phyloP scores from a whole-genome alignment of 2,113 vertebrate genomes.

The Anser brachyrhynchus region DNA sequence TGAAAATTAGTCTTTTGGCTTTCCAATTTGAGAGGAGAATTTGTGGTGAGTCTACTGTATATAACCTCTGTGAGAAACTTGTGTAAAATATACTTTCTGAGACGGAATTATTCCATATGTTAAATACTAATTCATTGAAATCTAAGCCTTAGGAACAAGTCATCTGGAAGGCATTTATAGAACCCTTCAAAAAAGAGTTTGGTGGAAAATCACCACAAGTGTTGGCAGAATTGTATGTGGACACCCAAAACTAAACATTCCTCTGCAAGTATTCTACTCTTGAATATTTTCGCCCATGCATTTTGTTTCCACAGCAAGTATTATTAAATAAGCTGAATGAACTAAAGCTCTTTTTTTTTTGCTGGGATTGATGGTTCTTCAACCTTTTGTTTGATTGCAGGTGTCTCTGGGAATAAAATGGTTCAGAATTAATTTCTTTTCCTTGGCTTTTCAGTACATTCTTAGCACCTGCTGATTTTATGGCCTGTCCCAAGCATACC shows the following conservation, averaged over 20 bases:
- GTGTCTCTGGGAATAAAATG: neutral
- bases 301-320: neutral
- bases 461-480: neutral
- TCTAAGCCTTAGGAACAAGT: neutral
- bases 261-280: neutral
- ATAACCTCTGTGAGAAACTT: neutral
- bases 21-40: neutral
- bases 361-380: neutral
- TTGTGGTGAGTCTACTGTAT: neutral
- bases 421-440: neutral
- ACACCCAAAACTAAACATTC: neutral
- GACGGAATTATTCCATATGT: neutral
- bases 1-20: neutral
- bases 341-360: neutral
- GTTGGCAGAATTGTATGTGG: neutral
- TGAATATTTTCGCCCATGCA: neutral
- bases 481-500: neutral
- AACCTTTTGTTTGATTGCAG: neutral
- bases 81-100: neutral
- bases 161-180: neutral
- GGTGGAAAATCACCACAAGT: neutral
- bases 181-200: neutral
- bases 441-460: neutral
- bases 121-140: neutral
- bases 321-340: neutral